Evolutionary conservation across 2,888 invertebrate genomes (phyloP).

Genomic region (Heliconius aoede): DNA sequence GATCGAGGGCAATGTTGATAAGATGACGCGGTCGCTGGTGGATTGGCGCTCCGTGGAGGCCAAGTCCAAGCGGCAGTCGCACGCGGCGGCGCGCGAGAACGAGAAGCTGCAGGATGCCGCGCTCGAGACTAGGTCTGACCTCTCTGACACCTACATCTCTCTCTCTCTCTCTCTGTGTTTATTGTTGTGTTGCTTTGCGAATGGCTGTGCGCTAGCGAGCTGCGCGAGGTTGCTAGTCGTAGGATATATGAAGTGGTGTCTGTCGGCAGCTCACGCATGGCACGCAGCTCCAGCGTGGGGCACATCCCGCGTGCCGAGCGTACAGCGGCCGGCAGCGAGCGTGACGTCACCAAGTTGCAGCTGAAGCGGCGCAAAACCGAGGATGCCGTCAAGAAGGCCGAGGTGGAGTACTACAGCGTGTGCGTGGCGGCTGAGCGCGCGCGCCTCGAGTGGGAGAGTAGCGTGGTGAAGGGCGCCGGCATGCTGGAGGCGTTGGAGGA

Average conservation of each 20-base stretch:
- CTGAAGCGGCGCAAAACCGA: conserved; percentile 95
- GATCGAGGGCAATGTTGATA: conserved; percentile 92
- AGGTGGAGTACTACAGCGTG: conserved; percentile 96
- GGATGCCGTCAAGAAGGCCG: conserved; percentile 94
- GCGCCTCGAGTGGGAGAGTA: conserved; percentile 95
- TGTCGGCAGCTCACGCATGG: conserved; percentile 64
- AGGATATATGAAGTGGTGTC: background rate
- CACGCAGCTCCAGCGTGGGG: conserved; percentile 83
- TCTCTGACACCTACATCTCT: too few relatives aligned
- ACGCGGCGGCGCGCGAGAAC: conserved; percentile 93
- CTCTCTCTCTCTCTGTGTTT: conserved; percentile 48
- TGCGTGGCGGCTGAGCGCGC: conserved; percentile 95
- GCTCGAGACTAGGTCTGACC: conserved; percentile 75
- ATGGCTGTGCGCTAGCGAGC: conserved; percentile 23
- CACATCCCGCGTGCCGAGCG: conserved; percentile 81
- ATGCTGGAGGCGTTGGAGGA: conserved; percentile 95
- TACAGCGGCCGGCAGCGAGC: conserved; percentile 72
- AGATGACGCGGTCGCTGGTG: conserved; percentile 89
- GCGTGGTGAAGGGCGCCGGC: conserved; percentile 92
- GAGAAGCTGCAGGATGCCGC: conserved; percentile 94
- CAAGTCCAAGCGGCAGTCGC: conserved; percentile 95
- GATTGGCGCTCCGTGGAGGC: conserved; percentile 94
- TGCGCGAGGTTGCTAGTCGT: conserved; percentile 28
- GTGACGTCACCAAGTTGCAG: conserved; percentile 90
- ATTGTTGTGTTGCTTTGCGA: conserved; percentile 56